Evolutionary conservation across 2,888 invertebrate genomes (phyloP).

Genomic region (Tachystola acroxantha): DNA sequence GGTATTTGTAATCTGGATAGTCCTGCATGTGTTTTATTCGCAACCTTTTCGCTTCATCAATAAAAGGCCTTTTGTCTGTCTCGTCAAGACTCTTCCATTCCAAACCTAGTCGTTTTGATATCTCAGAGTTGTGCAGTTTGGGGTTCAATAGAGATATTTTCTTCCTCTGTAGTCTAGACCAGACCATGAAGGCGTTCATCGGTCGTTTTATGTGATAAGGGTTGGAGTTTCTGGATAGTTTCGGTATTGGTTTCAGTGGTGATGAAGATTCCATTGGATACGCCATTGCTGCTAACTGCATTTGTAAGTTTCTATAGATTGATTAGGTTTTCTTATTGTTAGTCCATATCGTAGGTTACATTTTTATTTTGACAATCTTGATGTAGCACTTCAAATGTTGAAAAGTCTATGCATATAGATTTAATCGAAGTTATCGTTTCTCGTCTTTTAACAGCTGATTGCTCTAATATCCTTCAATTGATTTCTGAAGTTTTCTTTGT

Average conservation of each 20-base stretch:
- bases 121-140: slow-evolving; percentile 87
- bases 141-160: slow-evolving; percentile 92
- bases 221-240: slow-evolving; percentile 75
- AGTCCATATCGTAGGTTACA: too few species aligned
- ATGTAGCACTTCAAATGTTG: too few species aligned
- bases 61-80: slow-evolving; percentile 89
- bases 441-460: too few species aligned
- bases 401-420: too few species aligned
- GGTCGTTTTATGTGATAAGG: slow-evolving; percentile 93
- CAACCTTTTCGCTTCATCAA: slow-evolving; percentile 91
- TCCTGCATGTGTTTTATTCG: slow-evolving; percentile 85
- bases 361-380: too few species aligned
- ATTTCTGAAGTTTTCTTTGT: too few species aligned
- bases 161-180: slow-evolving; percentile 93
- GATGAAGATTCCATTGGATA: slow-evolving; percentile 43
- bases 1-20: slow-evolving; percentile 85
- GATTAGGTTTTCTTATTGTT: too few species aligned
- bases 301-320: too few species aligned
- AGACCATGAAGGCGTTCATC: slow-evolving; percentile 99
- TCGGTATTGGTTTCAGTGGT: slow-evolving; percentile 38
- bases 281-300: slow-evolving; percentile 43
- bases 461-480: too few species aligned
- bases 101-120: slow-evolving; percentile 88
- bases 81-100: slow-evolving; percentile 92
- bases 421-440: too few species aligned